These are phyloP conservation scores for Carterocephalus palaemon DNA, from an alignment of 2,888 invertebrate genomes.

Conservation along the genomic window DNA sequence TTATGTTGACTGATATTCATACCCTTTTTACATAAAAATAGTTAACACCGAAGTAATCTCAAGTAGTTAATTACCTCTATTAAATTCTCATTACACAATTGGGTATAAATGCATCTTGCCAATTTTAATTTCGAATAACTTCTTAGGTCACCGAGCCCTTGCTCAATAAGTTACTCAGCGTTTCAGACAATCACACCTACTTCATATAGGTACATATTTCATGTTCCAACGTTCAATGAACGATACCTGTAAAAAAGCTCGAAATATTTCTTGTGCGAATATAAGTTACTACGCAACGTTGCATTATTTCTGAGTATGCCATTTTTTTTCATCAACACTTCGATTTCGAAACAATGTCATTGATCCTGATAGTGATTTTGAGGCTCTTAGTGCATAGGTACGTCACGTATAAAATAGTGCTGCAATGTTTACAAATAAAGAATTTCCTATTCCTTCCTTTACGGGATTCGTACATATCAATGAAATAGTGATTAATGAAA, in stretches of 20 bases:
- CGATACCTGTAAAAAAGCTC: slow-evolving; percentile 17
- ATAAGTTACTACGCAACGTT: slow-evolving; percentile 30
- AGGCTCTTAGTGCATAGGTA: slow-evolving; percentile 43
- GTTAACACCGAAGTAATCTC: too few species aligned
- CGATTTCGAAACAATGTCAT: slow-evolving; percentile 49
- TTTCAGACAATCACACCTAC: slow-evolving; percentile 20
- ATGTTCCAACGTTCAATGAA: slow-evolving; percentile 17
- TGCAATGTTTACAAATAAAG: slow-evolving; percentile 59
- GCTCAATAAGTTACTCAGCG: slow-evolving; percentile 23
- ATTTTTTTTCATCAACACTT: slow-evolving; percentile 43
- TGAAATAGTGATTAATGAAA: slow-evolving; percentile 62
- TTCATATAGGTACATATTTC: too few species aligned
- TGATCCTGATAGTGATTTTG: slow-evolving; percentile 54
- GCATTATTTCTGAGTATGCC: slow-evolving; percentile 42
- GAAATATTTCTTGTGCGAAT: slow-evolving; percentile 13
- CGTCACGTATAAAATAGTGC: slow-evolving; percentile 44
- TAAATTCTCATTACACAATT: too few species aligned
- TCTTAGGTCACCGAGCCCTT: slow-evolving; percentile 12
- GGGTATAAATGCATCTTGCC: too few species aligned
- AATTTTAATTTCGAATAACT: slow-evolving; percentile 22
- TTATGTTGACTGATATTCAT: too few species aligned
- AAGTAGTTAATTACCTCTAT: too few species aligned
- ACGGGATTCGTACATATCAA: slow-evolving; percentile 60
- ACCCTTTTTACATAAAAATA: too few species aligned
- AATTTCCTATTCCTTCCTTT: slow-evolving; percentile 59